These are phyloP conservation scores for Scaptomyza flava DNA, from an alignment of 2,888 invertebrate genomes.

Conservation along the genomic window DNA sequence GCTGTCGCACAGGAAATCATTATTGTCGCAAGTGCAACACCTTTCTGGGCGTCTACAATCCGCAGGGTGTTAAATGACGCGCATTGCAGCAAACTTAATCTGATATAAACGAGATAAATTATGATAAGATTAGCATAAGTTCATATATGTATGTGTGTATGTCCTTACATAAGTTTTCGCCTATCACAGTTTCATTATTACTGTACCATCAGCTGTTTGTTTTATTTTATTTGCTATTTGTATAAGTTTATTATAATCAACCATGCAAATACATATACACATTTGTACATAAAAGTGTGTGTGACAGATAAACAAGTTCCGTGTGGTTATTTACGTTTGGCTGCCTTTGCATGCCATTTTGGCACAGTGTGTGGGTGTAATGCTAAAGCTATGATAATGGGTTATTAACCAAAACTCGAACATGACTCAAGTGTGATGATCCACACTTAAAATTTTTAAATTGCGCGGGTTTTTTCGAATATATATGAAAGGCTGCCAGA, in stretches of 20 bases:
- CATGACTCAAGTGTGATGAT: conserved; percentile 5
- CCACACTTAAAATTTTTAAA: background rate
- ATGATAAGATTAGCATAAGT: conserved; percentile 43
- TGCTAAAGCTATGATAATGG: conserved; percentile 4
- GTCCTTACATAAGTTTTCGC: conserved; percentile 17
- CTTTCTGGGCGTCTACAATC: conserved; percentile 80
- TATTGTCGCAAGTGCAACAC: conserved; percentile 82
- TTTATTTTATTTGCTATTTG: conserved; percentile 22
- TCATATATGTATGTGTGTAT: conserved; percentile 10
- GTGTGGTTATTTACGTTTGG: background rate
- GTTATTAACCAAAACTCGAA: conserved; percentile 14
- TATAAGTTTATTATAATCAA: conserved; percentile 28
- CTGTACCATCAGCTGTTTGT: conserved; percentile 37
- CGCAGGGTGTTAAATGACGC: conserved; percentile 52
- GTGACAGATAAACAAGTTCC: conserved; percentile 31
- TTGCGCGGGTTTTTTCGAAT: conserved; percentile 10
- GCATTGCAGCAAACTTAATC: background rate
- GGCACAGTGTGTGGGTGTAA: conserved; percentile 31
- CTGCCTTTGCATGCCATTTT: conserved; percentile 35
- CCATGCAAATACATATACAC: conserved; percentile 14
- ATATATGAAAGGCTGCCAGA: conserved; percentile 27
- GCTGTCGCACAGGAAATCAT: conserved; percentile 83
- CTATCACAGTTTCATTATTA: conserved; percentile 18
- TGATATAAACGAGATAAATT: conserved; percentile 13
- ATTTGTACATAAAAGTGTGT: conserved; percentile 1